Percentiles rank a stretch among this genome's conserved stretches.
phyloP scores from a whole-genome alignment of 1,140 invertebrate genomes.

The Melipona quadrifasciata region DNA sequence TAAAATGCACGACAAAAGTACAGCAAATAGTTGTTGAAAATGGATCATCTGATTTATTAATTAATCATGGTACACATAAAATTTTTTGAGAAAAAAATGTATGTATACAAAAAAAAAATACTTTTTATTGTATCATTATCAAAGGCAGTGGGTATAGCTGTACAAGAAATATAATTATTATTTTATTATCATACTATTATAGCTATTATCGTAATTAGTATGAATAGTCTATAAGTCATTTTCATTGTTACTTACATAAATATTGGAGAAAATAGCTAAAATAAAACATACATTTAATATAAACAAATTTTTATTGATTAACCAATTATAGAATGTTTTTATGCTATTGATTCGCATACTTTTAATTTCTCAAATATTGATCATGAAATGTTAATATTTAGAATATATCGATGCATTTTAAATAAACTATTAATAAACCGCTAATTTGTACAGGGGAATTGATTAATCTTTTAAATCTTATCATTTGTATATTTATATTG shows the following conservation, averaged over 20 bases:
- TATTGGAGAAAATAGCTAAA: constrained; percentile 79
- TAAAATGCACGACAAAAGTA: constrained; percentile 26
- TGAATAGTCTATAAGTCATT: constrained; percentile 78
- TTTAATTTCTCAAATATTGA: constrained; percentile 28
- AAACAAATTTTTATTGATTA: constrained; percentile 56
- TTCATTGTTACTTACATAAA: constrained; percentile 82
- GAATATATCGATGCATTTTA: constrained; percentile 10
- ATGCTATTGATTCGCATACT: constrained; percentile 2
- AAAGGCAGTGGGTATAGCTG: constrained; percentile 79
- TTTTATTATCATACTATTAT: constrained; percentile 79
- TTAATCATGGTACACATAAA: constrained; percentile 45
- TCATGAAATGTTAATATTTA: constrained; percentile 4
- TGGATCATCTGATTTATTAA: constrained; percentile 40
- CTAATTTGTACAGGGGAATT: constrained; percentile 3
- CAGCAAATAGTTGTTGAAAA: constrained; percentile 21
- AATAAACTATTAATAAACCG: constrained; percentile 4
- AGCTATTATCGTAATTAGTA: constrained; percentile 76
- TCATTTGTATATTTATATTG: constrained; percentile 22
- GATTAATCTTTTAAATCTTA: constrained; percentile 14
- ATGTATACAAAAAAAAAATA: constrained; percentile 57
- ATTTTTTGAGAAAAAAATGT: constrained; percentile 47
- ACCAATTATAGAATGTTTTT: constrained; percentile 20
- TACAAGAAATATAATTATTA: constrained; percentile 77
- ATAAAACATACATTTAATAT: constrained; percentile 81
- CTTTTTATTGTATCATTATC: constrained; percentile 74